Base-by-base conservation (phyloP, 2,113 vertebrate species). In the Labeo catla region DNA sequence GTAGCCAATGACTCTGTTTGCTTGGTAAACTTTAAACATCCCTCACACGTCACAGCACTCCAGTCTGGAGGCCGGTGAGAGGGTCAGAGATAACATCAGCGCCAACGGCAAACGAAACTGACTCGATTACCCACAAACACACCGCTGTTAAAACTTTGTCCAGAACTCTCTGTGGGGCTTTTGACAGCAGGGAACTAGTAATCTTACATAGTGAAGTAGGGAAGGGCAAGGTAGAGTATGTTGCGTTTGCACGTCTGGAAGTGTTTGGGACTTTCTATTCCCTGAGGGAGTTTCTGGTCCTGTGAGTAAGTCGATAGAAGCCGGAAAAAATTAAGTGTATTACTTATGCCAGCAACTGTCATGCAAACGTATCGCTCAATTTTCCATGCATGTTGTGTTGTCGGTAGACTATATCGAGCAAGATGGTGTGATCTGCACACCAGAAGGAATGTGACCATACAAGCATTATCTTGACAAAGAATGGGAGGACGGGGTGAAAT, bases 21-120 rank as follows among this genome's bases (percentile, higher is more conserved):
- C 34, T 36, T 70, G 8, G 3, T 21, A 43, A 72, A 72, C 68
- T 68, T 39, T 34, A 68, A 68, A 68, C n/a, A 39, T 68, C 34
- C 34, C 65, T 36, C 65, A 36, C 13, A 68, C 65, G 28, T 68
- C 15, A 28, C 28, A 8, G 28, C 28, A 15, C 6, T 68, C 6
- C 28, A 36, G 65, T 68, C 68, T 72, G 68, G 68, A 73, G 70
- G 39, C 70, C 70, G 9, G 39, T 45, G 6, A 73, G 70, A 72
- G 68, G 36, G 36, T 72, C 68, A 10, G 68, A 73, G 70, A 73
- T 45, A 73, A 9, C 39, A 73, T 73, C 70, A 45, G 70, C 9
- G 70, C 4, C 39, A 45, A 73, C 2, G 4, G 68, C 68, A 72
- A 72, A 45, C 39, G 21, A 21, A 43, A 72, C 68, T 4, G 13